A percentile compares a stretch with the other conserved stretches of the same genome.
phyloP scores from a whole-genome alignment of 2,113 vertebrate species.

The Plectropomus leopardus region DNA sequence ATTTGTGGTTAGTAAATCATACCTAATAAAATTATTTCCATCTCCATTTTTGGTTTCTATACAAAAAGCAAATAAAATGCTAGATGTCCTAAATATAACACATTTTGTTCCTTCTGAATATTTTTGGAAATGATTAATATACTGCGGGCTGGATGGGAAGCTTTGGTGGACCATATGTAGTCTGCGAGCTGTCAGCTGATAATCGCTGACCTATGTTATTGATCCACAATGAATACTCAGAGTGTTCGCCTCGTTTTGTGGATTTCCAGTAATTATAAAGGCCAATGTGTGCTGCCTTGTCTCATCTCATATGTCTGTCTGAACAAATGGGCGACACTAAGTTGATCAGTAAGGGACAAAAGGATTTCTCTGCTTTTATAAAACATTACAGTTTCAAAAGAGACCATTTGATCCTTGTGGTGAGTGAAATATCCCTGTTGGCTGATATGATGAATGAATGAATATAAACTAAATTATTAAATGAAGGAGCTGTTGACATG shows the following conservation, averaged over 20 bases:
- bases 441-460: neutral
- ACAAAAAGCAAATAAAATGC: too few relatives aligned
- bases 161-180: too few relatives aligned
- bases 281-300: neutral
- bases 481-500: neutral
- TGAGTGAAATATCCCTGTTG: neutral
- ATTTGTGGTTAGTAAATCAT: too few relatives aligned
- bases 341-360: neutral
- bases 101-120: too few relatives aligned
- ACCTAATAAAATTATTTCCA: too few relatives aligned
- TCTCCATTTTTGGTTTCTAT: too few relatives aligned
- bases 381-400: neutral
- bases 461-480: neutral
- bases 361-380: neutral
- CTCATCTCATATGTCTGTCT: neutral
- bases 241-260: neutral
- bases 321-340: neutral
- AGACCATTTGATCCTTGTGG: neutral
- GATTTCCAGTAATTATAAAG: neutral
- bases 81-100: too few relatives aligned
- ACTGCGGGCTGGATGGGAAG: too few relatives aligned
- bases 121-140: too few relatives aligned
- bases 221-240: neutral
- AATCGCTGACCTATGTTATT: neutral
- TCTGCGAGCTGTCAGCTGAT: too few relatives aligned